phyloP scores from a whole-genome alignment of 2,888 invertebrate genomes.

The Lepetodrilus schrolli region DNA sequence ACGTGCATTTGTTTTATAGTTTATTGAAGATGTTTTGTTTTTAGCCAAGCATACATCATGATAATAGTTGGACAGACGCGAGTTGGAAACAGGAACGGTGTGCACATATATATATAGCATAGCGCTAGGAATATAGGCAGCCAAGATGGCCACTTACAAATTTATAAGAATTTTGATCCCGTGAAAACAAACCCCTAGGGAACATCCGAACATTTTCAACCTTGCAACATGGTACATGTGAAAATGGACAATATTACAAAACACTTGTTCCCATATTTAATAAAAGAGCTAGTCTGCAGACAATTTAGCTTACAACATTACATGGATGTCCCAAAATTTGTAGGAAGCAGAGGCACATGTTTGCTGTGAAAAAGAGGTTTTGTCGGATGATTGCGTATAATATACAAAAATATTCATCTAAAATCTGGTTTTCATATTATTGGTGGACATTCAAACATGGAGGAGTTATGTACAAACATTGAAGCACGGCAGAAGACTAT shows the following conservation, averaged over 20 bases:
- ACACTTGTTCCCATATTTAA: background rate
- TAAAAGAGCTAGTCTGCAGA: background rate
- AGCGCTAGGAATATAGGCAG: no score
- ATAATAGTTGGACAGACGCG: no score
- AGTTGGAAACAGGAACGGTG: no score
- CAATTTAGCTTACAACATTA: background rate
- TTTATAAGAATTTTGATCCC: slow-evolving; percentile 14
- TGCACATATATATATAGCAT: no score
- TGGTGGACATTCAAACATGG: slow-evolving; percentile 1
- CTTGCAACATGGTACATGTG: background rate
- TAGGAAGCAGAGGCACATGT: slow-evolving; percentile 11
- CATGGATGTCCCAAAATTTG: background rate
- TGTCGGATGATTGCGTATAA: slow-evolving; percentile 17
- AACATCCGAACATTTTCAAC: background rate
- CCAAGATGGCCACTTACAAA: no score
- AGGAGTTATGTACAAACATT: slow-evolving; percentile 10
- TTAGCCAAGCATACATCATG: slow-evolving; percentile 17
- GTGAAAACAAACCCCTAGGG: background rate
- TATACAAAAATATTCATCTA: slow-evolving; percentile 26
- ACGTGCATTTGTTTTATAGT: no score
- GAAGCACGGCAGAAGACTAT: slow-evolving; percentile 13
- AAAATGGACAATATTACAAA: background rate
- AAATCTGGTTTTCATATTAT: slow-evolving; percentile 4
- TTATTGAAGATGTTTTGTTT: slow-evolving; percentile 10
- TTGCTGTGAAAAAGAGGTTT: background rate